Conservation (phyloP, 2,113 vertebrate species). For the Rynchops niger region DNA sequence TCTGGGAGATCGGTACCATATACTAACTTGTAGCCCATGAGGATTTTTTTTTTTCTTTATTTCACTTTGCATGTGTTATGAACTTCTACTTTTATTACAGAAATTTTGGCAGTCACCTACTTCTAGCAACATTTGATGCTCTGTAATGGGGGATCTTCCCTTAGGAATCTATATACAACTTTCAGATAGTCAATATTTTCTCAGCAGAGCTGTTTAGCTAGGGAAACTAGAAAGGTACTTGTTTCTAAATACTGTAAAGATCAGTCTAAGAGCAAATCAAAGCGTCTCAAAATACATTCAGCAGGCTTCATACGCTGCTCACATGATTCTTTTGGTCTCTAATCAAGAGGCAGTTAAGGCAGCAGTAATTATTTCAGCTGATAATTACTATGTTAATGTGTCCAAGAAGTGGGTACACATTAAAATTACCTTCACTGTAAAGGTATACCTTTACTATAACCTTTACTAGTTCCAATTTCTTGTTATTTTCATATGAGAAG, state of each 20-base stretch:
- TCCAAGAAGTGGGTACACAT: not conserved
- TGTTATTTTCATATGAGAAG: not conserved
- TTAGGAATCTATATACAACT: not conserved
- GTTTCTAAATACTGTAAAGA: not conserved
- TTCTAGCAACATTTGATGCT: not conserved
- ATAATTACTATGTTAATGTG: not conserved
- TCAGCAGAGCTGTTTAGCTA: constrained; percentile 3
- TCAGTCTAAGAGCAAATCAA: not conserved
- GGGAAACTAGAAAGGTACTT: not conserved
- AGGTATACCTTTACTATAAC: not conserved
- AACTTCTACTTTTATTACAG: not conserved
- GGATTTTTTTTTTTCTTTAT: not conserved
- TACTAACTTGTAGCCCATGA: not conserved
- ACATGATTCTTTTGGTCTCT: not conserved
- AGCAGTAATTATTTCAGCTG: not conserved
- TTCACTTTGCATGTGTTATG: not conserved
- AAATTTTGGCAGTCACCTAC: not conserved
- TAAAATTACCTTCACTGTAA: not conserved
- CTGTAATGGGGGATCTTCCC: not conserved
- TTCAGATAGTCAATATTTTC: constrained; percentile 10
- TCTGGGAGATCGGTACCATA: not conserved
- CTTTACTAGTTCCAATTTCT: not conserved
- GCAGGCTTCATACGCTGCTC: not conserved
- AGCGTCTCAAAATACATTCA: not conserved
- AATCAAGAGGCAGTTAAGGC: not conserved